Evolutionary conservation across 2,797 vertebrate species (phyloP).

Genomic region (Clamator glandarius): DNA sequence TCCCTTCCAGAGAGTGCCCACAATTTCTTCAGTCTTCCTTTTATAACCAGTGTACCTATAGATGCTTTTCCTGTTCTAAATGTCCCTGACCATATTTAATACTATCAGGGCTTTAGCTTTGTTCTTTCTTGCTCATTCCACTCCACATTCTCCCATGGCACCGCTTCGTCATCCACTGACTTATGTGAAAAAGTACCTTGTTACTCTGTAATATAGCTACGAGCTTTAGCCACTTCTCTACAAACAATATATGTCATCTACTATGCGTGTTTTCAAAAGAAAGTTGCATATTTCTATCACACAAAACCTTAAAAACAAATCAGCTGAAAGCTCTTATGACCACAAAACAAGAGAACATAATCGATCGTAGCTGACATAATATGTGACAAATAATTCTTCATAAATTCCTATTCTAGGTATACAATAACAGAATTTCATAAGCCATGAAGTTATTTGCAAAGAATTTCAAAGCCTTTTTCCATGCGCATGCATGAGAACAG

Average conservation of each 20-base stretch:
- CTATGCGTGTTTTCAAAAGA: neutral
- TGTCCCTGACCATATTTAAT: too few relatives aligned
- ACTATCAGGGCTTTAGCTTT: too few relatives aligned
- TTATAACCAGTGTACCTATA: too few relatives aligned
- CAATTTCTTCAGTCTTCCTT: too few relatives aligned
- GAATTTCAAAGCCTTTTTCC: neutral
- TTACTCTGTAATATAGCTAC: neutral
- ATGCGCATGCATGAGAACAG: fast-evolving
- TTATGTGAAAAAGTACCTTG: neutral
- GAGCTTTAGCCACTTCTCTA: neutral
- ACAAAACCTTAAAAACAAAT: neutral
- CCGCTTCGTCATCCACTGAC: neutral
- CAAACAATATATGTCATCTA: neutral
- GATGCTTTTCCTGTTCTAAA: too few relatives aligned
- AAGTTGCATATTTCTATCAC: neutral
- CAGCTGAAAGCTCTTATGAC: neutral
- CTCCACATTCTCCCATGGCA: neutral
- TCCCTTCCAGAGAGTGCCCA: too few relatives aligned
- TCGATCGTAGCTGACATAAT: fast-evolving
- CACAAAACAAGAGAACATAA: neutral
- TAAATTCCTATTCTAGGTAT: neutral
- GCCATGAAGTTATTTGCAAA: neutral
- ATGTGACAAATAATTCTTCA: neutral
- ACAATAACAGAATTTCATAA: neutral
- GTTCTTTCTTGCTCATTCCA: neutral